These are phyloP conservation scores for Megaleporinus macrocephalus DNA, from an alignment of 2,113 vertebrate species.

Conservation along the genomic window DNA sequence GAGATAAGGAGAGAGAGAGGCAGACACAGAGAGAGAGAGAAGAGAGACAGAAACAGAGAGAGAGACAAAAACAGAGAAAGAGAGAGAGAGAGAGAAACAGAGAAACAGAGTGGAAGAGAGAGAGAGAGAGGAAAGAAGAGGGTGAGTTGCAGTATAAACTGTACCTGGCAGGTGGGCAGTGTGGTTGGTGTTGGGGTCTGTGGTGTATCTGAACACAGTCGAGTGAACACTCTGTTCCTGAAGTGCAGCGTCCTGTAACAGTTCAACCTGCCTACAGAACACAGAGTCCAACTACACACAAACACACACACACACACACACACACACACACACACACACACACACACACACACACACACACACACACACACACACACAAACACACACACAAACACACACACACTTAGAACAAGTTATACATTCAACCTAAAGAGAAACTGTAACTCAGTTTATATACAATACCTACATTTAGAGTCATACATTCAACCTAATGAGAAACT, in stretches of 20 bases:
- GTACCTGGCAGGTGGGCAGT: not conserved
- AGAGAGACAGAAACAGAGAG: too few relatives aligned
- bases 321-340: slow-evolving; percentile 9
- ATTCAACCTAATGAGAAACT: too few relatives aligned
- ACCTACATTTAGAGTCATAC: too few relatives aligned
- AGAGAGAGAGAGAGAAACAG: not conserved
- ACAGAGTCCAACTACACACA: slow-evolving; percentile 90
- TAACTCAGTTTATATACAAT: too few relatives aligned
- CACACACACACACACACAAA: slow-evolving; percentile 24
- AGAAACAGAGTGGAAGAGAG: not conserved
- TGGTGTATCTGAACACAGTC: slow-evolving; percentile 82
- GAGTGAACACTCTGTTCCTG: slow-evolving; percentile 86
- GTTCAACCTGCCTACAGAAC: slow-evolving; percentile 92
- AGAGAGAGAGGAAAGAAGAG: not conserved
- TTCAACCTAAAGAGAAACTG: too few relatives aligned
- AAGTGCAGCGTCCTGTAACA: slow-evolving; percentile 87
- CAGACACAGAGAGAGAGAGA: too few relatives aligned
- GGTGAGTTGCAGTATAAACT: not conserved
- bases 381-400: too few relatives aligned
- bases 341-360: slow-evolving; percentile 10
- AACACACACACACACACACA: slow-evolving; percentile 37
- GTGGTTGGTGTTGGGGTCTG: slow-evolving; percentile 72
- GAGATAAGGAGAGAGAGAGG: too few relatives aligned
- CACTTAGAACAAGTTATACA: too few relatives aligned
- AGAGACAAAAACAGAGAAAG: too few relatives aligned